Conservation (phyloP, 1,140 invertebrate genomes). For the Philotrypesis tridentata region DNA sequence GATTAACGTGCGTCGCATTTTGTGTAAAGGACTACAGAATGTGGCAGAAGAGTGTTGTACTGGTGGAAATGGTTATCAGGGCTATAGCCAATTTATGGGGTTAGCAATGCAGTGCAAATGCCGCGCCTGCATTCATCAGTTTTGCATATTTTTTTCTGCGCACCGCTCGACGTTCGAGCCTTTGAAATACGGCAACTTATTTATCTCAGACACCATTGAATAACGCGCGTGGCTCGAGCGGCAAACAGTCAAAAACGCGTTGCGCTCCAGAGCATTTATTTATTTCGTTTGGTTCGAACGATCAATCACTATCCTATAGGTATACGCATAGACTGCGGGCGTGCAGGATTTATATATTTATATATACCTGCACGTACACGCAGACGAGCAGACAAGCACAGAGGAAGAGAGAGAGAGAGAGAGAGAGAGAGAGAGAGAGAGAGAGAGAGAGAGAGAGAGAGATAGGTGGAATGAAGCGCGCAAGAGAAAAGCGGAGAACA, state of each 20-base stretch:
- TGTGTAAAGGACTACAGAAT: no score
- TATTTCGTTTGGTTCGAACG: background rate
- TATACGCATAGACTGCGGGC: background rate
- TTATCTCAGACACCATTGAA: background rate
- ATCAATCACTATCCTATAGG: background rate
- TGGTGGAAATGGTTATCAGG: no score
- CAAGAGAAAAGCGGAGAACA: background rate
- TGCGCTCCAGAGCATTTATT: constrained; percentile 3
- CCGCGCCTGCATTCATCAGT: background rate
- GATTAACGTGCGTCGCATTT: background rate
- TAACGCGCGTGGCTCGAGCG: background rate
- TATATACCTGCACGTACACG: no score
- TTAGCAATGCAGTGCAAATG: background rate
- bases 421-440: no score
- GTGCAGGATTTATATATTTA: no score
- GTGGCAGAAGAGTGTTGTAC: no score
- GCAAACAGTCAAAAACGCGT: background rate
- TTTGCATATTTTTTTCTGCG: background rate
- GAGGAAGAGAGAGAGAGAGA: no score
- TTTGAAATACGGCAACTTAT: constrained; percentile 9
- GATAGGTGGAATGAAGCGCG: no score
- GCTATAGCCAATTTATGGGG: background rate
- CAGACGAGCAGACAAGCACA: no score
- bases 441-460: no score
- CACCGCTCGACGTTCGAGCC: background rate